A percentile compares a stretch with the other conserved stretches of the same genome.
Evolutionary conservation across 2,888 invertebrate species (phyloP).

Genomic region (Drosophila mayaguana): DNA sequence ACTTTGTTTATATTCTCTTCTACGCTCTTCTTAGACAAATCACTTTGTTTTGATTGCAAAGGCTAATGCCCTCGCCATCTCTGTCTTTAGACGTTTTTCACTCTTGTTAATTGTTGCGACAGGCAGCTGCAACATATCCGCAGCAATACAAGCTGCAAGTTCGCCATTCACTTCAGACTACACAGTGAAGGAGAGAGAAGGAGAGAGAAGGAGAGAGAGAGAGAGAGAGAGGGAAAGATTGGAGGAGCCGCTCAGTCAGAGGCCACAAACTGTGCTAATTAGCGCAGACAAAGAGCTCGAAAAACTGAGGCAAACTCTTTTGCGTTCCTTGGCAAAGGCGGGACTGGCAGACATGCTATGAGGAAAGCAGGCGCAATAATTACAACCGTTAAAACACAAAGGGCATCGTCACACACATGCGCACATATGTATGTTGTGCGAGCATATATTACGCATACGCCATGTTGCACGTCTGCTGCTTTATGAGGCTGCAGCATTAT

Average conservation of each 20-base stretch:
- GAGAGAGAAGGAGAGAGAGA: not conserved
- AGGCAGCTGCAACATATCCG: conserved; percentile 53
- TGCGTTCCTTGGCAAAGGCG: conserved; percentile 28
- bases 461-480: conserved; percentile 52
- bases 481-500: conserved; percentile 29
- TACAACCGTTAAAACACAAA: conserved; percentile 73
- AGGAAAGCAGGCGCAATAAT: conserved; percentile 64
- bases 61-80: conserved; percentile 20
- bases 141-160: conserved; percentile 45
- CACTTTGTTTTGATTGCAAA: conserved; percentile 14
- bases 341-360: conserved; percentile 29
- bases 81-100: not conserved
- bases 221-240: not conserved
- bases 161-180: conserved; percentile 28
- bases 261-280: conserved; percentile 75
- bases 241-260: conserved; percentile 26
- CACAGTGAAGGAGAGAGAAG: not conserved
- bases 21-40: not conserved
- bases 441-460: conserved; percentile 67
- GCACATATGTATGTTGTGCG: conserved; percentile 24
- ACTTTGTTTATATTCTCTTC: not conserved
- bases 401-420: conserved; percentile 47
- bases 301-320: conserved; percentile 43
- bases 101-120: conserved; percentile 21
- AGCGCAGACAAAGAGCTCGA: conserved; percentile 65